Percentiles rank a stretch among this genome's conserved stretches.
phyloP scores from a whole-genome alignment of 2,113 vertebrate species.

The Fulica atra region DNA sequence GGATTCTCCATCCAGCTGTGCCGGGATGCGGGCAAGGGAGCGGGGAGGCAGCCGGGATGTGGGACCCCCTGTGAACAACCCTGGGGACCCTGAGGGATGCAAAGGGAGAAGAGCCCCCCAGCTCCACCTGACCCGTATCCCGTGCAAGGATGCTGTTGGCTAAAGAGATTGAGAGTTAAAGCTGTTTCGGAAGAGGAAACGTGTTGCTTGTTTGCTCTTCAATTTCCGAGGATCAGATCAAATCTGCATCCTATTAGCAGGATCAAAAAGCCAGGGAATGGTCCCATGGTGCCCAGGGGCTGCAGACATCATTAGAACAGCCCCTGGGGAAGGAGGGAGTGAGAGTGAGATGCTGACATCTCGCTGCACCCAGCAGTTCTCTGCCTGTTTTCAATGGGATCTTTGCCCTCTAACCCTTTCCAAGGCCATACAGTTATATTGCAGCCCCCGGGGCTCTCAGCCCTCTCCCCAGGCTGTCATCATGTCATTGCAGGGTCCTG shows the following conservation, averaged over 20 bases:
- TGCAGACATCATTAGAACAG: accelerated
- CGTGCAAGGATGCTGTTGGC: background rate
- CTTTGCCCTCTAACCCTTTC: background rate
- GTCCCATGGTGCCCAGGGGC: background rate
- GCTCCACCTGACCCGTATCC: accelerated
- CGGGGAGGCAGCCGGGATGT: background rate
- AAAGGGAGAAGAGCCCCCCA: accelerated
- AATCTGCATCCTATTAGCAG: background rate
- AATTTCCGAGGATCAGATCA: background rate
- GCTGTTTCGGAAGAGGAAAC: background rate
- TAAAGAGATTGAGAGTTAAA: background rate
- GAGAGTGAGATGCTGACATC: background rate
- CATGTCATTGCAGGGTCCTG: background rate
- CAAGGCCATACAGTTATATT: background rate
- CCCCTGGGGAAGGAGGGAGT: background rate
- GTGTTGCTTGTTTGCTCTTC: background rate
- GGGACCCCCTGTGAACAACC: background rate
- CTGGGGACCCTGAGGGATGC: no score
- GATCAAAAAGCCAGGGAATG: background rate
- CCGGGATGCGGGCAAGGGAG: background rate
- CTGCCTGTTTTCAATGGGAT: background rate
- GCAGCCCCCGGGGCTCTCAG: background rate
- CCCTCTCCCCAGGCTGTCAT: background rate
- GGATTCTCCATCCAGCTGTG: conserved; percentile 29
- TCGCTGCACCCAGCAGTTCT: background rate